A percentile compares a stretch with the other conserved stretches of the same genome.
Evolutionary conservation across 2,888 invertebrate species (phyloP).

Genomic region (Cenopis cana): DNA sequence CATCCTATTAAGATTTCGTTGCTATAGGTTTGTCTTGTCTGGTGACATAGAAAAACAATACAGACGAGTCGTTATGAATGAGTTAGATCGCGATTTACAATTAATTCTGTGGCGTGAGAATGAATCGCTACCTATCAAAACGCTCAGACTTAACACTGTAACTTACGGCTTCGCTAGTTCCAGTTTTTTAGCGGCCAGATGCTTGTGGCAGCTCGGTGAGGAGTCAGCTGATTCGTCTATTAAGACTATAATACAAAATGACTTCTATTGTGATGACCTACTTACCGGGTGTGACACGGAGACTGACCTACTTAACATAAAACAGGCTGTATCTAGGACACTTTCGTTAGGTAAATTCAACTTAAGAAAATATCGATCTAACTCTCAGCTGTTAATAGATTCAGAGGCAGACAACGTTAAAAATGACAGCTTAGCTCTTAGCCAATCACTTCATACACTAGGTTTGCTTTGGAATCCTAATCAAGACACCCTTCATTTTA

Average conservation of each 20-base stretch:
- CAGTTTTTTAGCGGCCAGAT: constrained; percentile 14
- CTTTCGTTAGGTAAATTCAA: constrained; percentile 28
- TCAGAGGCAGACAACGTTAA: background rate
- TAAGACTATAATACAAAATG: constrained; percentile 20
- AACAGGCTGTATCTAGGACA: constrained; percentile 5
- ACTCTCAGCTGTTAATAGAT: constrained; percentile 9
- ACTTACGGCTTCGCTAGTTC: constrained; percentile 24
- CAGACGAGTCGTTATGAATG: background rate
- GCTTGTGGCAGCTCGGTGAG: constrained; percentile 14
- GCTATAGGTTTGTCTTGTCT: background rate
- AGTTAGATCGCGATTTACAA: constrained; percentile 4
- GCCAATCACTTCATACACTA: constrained; percentile 14
- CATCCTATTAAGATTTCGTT: constrained; percentile 1
- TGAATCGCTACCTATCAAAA: constrained; percentile 6
- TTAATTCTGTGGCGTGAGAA: constrained; percentile 18
- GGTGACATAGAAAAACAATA: constrained; percentile 19
- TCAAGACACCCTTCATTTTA: constrained; percentile 11
- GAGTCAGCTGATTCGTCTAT: constrained; percentile 5
- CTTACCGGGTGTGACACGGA: constrained; percentile 29
- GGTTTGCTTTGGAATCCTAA: constrained; percentile 6
- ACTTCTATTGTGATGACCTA: constrained; percentile 39
- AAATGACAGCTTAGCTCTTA: constrained; percentile 3
- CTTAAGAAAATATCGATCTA: constrained; percentile 42
- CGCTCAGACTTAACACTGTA: too few relatives aligned
- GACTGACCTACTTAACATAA: constrained; percentile 21